Base-by-base conservation (phyloP, 2,888 invertebrate species). In the Coleophora flavipennella region DNA sequence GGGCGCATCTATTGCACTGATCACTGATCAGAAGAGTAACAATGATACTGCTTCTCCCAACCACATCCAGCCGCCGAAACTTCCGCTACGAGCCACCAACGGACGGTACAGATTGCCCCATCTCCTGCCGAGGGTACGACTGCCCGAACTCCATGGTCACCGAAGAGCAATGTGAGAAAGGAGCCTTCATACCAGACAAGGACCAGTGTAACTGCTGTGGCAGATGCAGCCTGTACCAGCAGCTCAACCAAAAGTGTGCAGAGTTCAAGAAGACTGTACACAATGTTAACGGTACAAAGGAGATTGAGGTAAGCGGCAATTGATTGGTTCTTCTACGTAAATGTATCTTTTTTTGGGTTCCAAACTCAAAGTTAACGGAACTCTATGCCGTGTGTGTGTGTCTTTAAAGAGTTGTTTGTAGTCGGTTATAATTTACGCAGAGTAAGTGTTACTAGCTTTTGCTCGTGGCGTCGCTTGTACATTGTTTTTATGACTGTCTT, bases 171-270 rank as follows among this genome's bases (percentile, higher is more conserved):
- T 83, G 83, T 27, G 31, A 54, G 0, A 53, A 50, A 0, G 83
- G 81, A 0, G 77, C 79, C 0, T 83, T 75, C 52, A 43, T 79
- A 2, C 83, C 83, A 0, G 73, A 77, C 36, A 70, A 56, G 42
- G 62, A 67, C 0, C 58, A 62, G 20, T 83, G 83, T 49, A 83
- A 83, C 55, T 83, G 83, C 46, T 83, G 83, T 8, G 83, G 83
- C 0, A 53, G 43, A 4, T 83, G 83, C 53, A 83, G 81, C 47
- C 29, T 55, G 12, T 79, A 68, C 40, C 67, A 72, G 13, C 83
- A 83, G 50, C 44, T 80, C 14, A 74, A 75, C 42, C 63, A 80
- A 32, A 81, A 81, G 52, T 83, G 83, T 47, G 83, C 83, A 0
- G 79, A 83, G 46, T 80, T 72, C 38, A 81, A 75, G 52, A 77